Conservation (phyloP, 2,888 invertebrate genomes). For the Netelia virgata region DNA sequence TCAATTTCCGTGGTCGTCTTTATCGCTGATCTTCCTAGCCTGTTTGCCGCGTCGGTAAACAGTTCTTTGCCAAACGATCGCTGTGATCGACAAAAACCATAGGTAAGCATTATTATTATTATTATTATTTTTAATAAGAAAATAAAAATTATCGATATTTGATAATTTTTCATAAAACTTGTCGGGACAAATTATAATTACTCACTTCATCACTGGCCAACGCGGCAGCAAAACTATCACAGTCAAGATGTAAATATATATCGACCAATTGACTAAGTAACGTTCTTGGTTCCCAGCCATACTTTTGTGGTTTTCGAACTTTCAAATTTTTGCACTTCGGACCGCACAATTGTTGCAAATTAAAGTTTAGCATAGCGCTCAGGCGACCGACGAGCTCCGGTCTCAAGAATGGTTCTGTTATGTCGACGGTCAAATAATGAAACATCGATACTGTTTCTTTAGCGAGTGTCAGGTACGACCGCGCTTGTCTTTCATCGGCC, state of each 20-base stretch:
- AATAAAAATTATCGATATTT: too few relatives aligned
- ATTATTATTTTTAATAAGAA: too few relatives aligned
- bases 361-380: slow-evolving; percentile 99
- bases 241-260: slow-evolving; percentile 98
- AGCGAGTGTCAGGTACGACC: slow-evolving; percentile 95
- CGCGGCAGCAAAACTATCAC: slow-evolving; percentile 95
- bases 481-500: slow-evolving; percentile 94
- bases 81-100: slow-evolving; percentile 85
- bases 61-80: slow-evolving; percentile 97
- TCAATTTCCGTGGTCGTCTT: slow-evolving; percentile 94
- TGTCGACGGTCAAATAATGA: slow-evolving; percentile 97
- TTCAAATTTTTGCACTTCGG: slow-evolving; percentile 97
- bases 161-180: neutral
- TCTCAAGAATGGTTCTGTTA: slow-evolving; percentile 97
- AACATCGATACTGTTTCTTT: slow-evolving; percentile 99
- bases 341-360: slow-evolving; percentile 97
- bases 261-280: slow-evolving; percentile 96
- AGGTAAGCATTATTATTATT: slow-evolving; percentile 2
- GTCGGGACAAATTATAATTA: slow-evolving; percentile 41
- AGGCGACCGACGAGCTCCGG: slow-evolving; percentile 96
- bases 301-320: slow-evolving; percentile 96
- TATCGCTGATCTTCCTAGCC: slow-evolving; percentile 93
- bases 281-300: slow-evolving; percentile 98
- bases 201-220: slow-evolving; percentile 97
- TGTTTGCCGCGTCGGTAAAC: slow-evolving; percentile 95